Conservation (phyloP, 2,113 vertebrate species). For the Thomomys bottae region DNA sequence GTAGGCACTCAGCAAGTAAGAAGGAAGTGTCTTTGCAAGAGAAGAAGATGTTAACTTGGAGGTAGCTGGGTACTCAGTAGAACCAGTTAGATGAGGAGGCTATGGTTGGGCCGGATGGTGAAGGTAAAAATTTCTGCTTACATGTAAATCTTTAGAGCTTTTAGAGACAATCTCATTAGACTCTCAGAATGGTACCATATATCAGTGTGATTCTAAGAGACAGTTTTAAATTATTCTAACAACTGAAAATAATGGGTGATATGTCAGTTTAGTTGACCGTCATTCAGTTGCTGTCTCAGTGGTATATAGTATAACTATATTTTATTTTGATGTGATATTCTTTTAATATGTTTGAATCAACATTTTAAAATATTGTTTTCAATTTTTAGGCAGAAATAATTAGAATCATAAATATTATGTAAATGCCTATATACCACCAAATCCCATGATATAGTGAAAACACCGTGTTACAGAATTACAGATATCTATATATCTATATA, state of each 20-base stretch:
- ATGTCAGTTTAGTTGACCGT: not conserved
- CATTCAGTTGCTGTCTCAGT: slow-evolving; percentile 36
- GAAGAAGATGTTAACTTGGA: not conserved
- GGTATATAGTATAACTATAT: not conserved
- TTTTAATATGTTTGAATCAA: too few relatives aligned
- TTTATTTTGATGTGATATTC: too few relatives aligned
- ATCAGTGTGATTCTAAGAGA: not conserved
- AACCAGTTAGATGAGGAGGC: not conserved
- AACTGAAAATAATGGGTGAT: not conserved
- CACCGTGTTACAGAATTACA: too few relatives aligned
- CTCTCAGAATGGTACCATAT: not conserved
- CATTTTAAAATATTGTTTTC: too few relatives aligned
- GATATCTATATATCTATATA: too few relatives aligned
- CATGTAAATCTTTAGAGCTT: not conserved
- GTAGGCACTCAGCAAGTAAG: not conserved
- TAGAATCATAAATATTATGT: too few relatives aligned
- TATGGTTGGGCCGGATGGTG: not conserved
- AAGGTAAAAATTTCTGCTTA: not conserved
- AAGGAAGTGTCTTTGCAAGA: slow-evolving; percentile 23
- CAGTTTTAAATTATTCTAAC: slow-evolving; percentile 36
- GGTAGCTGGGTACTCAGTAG: not conserved
- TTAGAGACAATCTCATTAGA: not conserved
- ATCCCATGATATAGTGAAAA: too few relatives aligned
- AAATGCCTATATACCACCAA: too few relatives aligned
- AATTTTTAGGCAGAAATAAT: too few relatives aligned